Percentiles rank a stretch among this genome's conserved stretches.
Conservation (phyloP, 2,113 vertebrate species). For the Takifugu bimaculatus region DNA sequence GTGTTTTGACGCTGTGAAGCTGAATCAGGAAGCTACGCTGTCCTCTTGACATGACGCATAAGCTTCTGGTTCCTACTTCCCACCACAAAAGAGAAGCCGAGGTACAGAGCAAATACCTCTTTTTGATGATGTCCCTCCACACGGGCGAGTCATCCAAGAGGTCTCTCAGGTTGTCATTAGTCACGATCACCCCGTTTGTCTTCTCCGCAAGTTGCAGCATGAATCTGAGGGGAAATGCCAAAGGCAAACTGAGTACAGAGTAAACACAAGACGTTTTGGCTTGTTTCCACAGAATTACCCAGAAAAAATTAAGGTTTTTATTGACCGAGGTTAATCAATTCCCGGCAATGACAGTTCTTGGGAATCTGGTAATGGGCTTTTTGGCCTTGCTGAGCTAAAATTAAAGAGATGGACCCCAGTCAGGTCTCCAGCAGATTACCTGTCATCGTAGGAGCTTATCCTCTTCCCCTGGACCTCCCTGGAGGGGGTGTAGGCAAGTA, state of each 20-base stretch:
- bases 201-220: slow-evolving; percentile 82
- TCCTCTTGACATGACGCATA: no score
- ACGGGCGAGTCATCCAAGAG: slow-evolving; percentile 78
- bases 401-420: no score
- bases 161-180: slow-evolving; percentile 88
- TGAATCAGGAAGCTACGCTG: no score
- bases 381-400: no score
- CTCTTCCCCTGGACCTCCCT: slow-evolving; percentile 81
- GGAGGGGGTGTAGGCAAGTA: slow-evolving; percentile 84
- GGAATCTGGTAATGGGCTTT: neutral
- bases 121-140: slow-evolving; percentile 85
- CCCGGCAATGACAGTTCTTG: no score
- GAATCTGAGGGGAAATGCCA: slow-evolving; percentile 63
- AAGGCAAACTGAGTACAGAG: no score
- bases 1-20: no score
- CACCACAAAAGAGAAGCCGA: no score
- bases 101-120: slow-evolving; percentile 65
- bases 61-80: no score
- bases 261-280: no score
- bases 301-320: no score
- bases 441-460: slow-evolving; percentile 86
- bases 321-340: neutral
- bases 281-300: neutral
- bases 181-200: slow-evolving; percentile 83
- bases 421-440: slow-evolving; percentile 51